phyloP scores from a whole-genome alignment of 2,797 vertebrate species.

The Muscicapa striata region DNA sequence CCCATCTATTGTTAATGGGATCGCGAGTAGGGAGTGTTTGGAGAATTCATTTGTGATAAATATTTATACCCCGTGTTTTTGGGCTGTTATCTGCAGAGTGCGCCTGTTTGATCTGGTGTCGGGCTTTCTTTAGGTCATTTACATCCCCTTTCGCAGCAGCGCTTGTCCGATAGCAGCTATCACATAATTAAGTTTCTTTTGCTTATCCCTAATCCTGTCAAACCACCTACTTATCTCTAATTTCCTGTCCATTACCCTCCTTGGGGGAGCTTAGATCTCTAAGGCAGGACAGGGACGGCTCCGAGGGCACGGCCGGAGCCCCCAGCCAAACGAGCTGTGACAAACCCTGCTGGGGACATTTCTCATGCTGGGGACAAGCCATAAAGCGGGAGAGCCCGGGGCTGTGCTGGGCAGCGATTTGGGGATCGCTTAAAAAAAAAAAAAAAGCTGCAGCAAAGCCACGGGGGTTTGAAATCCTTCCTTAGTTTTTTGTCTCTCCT shows the following conservation, averaged over 20 bases:
- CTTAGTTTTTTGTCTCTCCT: background rate
- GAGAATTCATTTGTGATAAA: slow-evolving; percentile 60
- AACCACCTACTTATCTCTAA: slow-evolving; percentile 73
- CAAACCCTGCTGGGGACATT: background rate
- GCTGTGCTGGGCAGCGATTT: background rate
- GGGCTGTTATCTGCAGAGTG: slow-evolving; percentile 57
- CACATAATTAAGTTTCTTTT: slow-evolving; percentile 72
- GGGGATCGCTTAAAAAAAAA: background rate
- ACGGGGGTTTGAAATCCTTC: background rate
- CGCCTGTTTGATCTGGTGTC: slow-evolving; percentile 66
- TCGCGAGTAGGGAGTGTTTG: slow-evolving; percentile 15
- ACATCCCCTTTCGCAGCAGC: slow-evolving; percentile 56
- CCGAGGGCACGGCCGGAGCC: background rate
- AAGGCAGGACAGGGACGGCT: background rate
- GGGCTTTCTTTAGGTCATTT: slow-evolving; percentile 65
- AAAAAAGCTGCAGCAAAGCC: background rate
- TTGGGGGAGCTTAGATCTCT: slow-evolving; percentile 21
- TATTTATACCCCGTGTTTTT: slow-evolving; percentile 68
- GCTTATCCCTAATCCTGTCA: slow-evolving; percentile 74
- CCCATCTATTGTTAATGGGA: slow-evolving; percentile 50
- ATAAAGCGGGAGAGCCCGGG: background rate
- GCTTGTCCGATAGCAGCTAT: slow-evolving; percentile 64
- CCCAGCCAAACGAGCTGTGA: background rate
- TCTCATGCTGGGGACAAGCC: background rate
- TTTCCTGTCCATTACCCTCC: slow-evolving; percentile 74